These are phyloP conservation scores for Agrotis segetum DNA, from an alignment of 2,888 invertebrate genomes.

Conservation along the genomic window DNA sequence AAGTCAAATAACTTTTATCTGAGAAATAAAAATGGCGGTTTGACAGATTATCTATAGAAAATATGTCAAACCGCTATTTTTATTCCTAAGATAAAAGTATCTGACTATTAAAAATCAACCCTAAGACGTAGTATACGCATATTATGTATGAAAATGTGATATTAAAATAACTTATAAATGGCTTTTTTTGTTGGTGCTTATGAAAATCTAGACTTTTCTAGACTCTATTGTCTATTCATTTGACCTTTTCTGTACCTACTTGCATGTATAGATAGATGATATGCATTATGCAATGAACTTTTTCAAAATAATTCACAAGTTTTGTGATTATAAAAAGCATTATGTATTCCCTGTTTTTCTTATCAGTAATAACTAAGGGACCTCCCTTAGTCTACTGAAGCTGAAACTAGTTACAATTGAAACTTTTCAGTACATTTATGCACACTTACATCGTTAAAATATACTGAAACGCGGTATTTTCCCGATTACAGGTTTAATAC, in stretches of 20 bases:
- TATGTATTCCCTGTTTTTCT: not conserved
- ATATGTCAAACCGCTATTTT: too few relatives aligned
- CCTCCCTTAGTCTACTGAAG: not conserved
- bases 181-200: conserved; percentile 27
- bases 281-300: not conserved
- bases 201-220: not conserved
- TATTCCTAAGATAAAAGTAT: too few relatives aligned
- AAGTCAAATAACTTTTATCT: too few relatives aligned
- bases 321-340: not conserved
- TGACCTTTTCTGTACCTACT: not conserved
- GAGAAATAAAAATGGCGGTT: too few relatives aligned
- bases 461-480: too few relatives aligned
- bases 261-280: not conserved
- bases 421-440: too few relatives aligned
- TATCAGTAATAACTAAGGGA: not conserved
- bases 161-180: conserved; percentile 30
- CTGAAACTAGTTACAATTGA: too few relatives aligned
- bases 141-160: conserved; percentile 51
- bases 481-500: too few relatives aligned
- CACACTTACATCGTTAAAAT: too few relatives aligned
- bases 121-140: conserved; percentile 2
- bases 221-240: not conserved
- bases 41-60: too few relatives aligned
- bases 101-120: too few relatives aligned
- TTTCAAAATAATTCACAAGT: not conserved